A percentile compares a stretch with the other conserved stretches of the same genome.
Conservation (phyloP, 2,888 invertebrate genomes). For the Yponomeuta evonymella region DNA sequence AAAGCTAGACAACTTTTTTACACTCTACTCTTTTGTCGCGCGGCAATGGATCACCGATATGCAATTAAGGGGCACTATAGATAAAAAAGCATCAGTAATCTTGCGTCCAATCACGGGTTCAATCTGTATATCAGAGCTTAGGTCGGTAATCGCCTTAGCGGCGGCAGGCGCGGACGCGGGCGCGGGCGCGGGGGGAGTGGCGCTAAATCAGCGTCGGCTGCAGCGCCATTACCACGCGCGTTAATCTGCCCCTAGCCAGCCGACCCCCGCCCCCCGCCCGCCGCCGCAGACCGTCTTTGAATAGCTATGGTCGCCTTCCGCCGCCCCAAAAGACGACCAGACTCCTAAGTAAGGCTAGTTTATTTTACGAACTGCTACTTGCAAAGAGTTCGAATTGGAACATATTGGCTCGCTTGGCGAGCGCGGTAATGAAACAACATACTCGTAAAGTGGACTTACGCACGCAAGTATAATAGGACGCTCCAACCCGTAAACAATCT, state of each 20-base stretch:
- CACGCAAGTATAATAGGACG: background rate
- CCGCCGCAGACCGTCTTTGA: background rate
- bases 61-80: background rate
- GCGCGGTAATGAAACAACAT: background rate
- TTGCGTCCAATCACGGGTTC: background rate
- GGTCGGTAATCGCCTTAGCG: background rate
- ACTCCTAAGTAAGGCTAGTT: background rate
- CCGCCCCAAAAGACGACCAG: background rate
- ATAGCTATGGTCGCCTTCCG: background rate
- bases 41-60: background rate
- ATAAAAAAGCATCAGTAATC: background rate
- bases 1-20: no score
- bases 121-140: conserved; percentile 1
- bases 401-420: background rate
- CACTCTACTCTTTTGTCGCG: background rate
- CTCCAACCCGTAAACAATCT: background rate
- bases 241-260: conserved; percentile 4
- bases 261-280: background rate
- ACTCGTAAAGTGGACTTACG: background rate
- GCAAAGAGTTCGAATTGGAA: background rate
- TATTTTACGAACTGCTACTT: background rate
- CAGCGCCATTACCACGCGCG: conserved; percentile 8
- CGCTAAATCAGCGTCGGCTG: conserved; percentile 3
- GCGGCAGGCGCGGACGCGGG: background rate
- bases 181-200: background rate